Evolutionary conservation across 2,113 vertebrate genomes (phyloP), one percentile per base, ranked within the genome.

Genomic region (Probosciger aterrimus): DNA sequence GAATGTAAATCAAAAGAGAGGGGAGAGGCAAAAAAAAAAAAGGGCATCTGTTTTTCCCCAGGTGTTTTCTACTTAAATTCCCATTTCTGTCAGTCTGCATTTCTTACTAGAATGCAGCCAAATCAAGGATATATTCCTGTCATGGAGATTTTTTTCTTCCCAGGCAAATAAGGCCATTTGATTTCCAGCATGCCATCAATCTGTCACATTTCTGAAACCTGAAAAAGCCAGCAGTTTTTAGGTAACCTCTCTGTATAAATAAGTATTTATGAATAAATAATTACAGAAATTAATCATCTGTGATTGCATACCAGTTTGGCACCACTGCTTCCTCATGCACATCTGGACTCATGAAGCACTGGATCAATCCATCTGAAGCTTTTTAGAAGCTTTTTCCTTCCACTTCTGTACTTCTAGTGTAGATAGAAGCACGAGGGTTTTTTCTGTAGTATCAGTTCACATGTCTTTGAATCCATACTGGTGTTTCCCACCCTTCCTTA

Each of bases 1-100:
- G 46, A 46, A 28, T 41, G 47, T 24, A 41, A 76, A 60, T 18
- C 7, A 31, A 13, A 46, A n/a, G 31, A 64, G 39, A 39, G 10
- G 14, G 11, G 17, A 37, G 11, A 7, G 5, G 0, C 7, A 30
- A 3, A 30, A 39, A 27, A 41, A 39, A n/a, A 14, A 7, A 22
- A 6, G 4, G 12, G 3, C 39, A 31, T 25, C n/a, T 52, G 9
- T 27, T n/a, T 23, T 85, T 35, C 35, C 31, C 9, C 11, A n/a
- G 4, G 2, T 64, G 16, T 81, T 65, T 53, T 37, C 43, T 65
- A 13, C 47, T 43, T 35, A 41, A 75, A 84, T 70, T 70, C 16
- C 16, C 19, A 9, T 35, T 80, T 75, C 31, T 76, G 16, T 41
- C 43, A 16, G 47, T 79, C 52, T 79, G 33, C 20, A 52, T 82